Percentiles rank a stretch among this genome's conserved stretches.
These are phyloP conservation scores for Dromococcyx pavoninus DNA, from an alignment of 2,797 vertebrate genomes.

Conservation along the genomic window DNA sequence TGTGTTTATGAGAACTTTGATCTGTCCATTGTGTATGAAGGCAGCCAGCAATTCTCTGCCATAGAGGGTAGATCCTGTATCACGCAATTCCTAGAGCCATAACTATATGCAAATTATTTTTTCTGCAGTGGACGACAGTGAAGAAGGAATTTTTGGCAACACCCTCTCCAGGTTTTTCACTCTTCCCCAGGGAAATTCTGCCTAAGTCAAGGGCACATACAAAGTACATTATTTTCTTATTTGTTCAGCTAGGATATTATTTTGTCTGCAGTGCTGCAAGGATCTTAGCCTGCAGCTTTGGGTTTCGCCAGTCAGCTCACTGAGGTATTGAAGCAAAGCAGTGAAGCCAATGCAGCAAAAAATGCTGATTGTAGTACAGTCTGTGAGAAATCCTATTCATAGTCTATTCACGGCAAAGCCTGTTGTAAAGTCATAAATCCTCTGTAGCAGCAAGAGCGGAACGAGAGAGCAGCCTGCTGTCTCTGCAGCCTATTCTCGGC, in stretches of 20 bases:
- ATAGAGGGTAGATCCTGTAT: background rate
- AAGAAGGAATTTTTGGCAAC: background rate
- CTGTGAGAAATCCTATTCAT: background rate
- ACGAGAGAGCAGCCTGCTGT: background rate
- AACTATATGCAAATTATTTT: background rate
- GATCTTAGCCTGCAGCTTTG: background rate
- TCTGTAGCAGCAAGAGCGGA: background rate
- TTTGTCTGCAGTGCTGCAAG: background rate
- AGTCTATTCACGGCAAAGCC: background rate
- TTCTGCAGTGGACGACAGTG: background rate
- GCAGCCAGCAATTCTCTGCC: background rate
- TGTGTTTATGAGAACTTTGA: background rate
- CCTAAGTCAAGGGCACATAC: background rate
- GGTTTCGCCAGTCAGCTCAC: background rate
- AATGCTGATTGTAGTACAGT: conserved; percentile 5
- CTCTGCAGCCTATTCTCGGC: background rate
- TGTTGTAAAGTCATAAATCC: background rate
- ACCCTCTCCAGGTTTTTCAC: background rate
- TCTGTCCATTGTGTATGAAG: background rate
- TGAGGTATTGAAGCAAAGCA: background rate
- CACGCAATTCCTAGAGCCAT: background rate
- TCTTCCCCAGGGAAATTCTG: background rate
- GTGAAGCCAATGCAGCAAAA: conserved; percentile 44
- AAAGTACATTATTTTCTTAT: background rate
- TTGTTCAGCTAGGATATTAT: background rate